phyloP scores from a whole-genome alignment of 2,797 vertebrate genomes.

The Babyrousa celebensis region DNA sequence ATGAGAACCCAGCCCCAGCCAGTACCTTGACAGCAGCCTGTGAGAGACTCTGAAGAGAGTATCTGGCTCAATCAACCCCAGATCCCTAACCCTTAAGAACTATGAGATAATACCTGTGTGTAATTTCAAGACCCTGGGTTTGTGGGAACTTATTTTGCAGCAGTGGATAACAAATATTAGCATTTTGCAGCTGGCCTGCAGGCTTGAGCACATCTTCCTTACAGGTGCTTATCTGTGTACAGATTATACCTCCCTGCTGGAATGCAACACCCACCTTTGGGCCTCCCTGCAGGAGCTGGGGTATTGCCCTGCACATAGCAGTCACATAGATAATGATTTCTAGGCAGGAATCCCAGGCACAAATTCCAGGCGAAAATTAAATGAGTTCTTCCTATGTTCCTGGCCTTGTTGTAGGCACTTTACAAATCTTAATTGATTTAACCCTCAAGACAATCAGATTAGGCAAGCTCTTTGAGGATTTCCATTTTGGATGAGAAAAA shows the following conservation, averaged over 20 bases:
- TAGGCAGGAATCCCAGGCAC: not conserved
- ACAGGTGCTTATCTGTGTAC: not conserved
- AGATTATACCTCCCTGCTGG: not conserved
- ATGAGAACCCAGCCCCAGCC: constrained; percentile 23
- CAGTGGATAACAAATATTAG: not conserved
- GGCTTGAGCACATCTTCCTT: not conserved
- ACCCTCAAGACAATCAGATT: not conserved
- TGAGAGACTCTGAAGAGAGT: not conserved
- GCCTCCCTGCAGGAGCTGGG: not conserved
- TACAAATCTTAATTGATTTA: not conserved
- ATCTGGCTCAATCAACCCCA: not conserved
- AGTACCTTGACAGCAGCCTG: not conserved
- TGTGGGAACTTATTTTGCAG: not conserved
- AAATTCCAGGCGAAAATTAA: not conserved
- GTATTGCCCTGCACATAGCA: not conserved
- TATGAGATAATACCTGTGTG: not conserved
- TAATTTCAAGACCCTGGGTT: not conserved
- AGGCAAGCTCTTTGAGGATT: not conserved
- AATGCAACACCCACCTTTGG: not conserved
- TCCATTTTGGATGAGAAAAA: constrained; percentile 29
- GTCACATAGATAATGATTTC: not conserved
- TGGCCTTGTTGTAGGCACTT: not conserved
- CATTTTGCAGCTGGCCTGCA: not conserved
- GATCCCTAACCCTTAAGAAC: not conserved
- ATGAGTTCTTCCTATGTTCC: not conserved